Base-by-base conservation (phyloP, 35 echinoderm and acorn worm species). In the Nesometra sesokonis region DNA sequence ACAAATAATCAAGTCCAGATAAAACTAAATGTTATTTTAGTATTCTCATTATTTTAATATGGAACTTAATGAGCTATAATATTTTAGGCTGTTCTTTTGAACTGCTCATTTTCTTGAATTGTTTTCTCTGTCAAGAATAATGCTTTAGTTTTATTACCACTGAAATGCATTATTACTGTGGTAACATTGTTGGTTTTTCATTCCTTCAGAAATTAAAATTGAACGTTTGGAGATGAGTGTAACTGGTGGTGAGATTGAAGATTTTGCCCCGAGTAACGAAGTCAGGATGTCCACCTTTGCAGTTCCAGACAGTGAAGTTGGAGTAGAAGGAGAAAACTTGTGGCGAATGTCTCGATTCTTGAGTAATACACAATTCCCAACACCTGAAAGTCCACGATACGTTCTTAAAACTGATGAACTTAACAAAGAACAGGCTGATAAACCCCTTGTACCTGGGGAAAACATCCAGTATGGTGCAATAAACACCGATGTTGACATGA, bases 401-500 rank as follows among this genome's bases (percentile, higher is more conserved):
- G 21, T 86, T 29, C 77, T 88, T 17, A 81, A 97, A 84, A 85
- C 39, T 37, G 89, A 97, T 78, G 94, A 91, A 57, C 81, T 97
- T 15, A 86, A 39, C 27, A 77, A 76, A 17, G 47, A 32, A 15
- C 94, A 97, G 76, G 31, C 43, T 11, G 89, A 87, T 34, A 35
- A 78, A 33, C 82, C 88, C 11, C 57, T 97, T 35, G 85, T 47
- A 67, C 82, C 91, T 0, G 89, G 88, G 29, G 91, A 87, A 78
- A 85, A 38, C 5, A 83, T 97, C 23, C 36, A 91, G 17, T 90
- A 91, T 35, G 80, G 88, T 13, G 47, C 39, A 3, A 36, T 93
- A 11, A 77, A 77, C 5, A 87, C 93, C 29, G 91, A 97, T 57
- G 80, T 97, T 67, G 89, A 97, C 80, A 97, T 97, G 95, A 91